phyloP scores from a whole-genome alignment of 2,113 vertebrate species.

The Corythoichthys haematopterus region DNA sequence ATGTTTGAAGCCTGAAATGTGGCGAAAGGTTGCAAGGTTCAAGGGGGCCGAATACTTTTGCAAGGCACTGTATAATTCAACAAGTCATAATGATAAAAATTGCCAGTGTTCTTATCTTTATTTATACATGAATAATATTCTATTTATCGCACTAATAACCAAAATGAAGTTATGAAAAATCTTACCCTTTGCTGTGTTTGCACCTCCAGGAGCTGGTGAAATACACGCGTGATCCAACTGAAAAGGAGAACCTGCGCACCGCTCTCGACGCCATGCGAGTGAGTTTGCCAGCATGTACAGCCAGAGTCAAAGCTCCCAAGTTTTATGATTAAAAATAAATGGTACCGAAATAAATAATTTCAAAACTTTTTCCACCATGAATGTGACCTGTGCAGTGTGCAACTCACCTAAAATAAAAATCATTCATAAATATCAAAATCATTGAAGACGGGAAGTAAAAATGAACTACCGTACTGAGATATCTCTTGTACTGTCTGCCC shows the following conservation, averaged over 20 bases:
- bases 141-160: neutral
- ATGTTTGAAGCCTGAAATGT: no score
- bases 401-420: neutral
- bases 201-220: constrained; percentile 81
- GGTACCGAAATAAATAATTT: neutral
- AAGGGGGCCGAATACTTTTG: no score
- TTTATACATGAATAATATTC: no score
- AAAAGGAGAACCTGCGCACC: constrained; percentile 81
- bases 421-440: no score
- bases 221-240: constrained; percentile 74
- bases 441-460: neutral
- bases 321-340: neutral
- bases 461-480: no score
- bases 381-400: neutral
- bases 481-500: no score
- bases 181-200: constrained; percentile 3
- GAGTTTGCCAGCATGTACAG: constrained; percentile 22
- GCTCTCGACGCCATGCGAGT: constrained; percentile 85
- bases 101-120: no score
- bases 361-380: neutral
- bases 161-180: neutral
- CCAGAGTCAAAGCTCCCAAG: neutral
- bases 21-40: no score
- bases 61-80: no score
- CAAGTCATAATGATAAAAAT: no score